Evolutionary conservation across 2,888 invertebrate species (phyloP).

Genomic region (Stegophylla sp.): DNA sequence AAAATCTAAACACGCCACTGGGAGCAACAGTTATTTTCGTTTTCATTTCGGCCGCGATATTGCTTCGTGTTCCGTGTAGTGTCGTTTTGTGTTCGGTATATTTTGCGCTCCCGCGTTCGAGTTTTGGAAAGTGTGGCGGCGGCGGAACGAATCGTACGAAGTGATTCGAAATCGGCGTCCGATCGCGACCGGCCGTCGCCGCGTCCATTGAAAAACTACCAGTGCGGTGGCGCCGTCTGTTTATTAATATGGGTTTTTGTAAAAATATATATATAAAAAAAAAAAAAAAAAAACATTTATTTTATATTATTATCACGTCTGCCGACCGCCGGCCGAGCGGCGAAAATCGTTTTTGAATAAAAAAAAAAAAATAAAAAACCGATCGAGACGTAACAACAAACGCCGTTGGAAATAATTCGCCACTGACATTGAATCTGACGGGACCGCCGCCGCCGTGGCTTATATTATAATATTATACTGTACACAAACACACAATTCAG

Average conservation of each 20-base stretch:
- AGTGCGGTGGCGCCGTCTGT: too few relatives aligned
- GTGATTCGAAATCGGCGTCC: conserved; percentile 21
- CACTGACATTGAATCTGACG: conserved; percentile 14
- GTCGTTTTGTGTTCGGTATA: background rate
- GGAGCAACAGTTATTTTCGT: background rate
- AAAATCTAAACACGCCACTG: background rate
- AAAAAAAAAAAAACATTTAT: too few relatives aligned
- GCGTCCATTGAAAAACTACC: background rate
- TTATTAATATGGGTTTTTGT: background rate
- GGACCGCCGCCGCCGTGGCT: background rate
- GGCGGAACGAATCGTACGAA: conserved; percentile 19
- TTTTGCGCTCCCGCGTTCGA: too few relatives aligned
- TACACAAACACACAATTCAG: too few relatives aligned
- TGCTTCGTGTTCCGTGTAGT: background rate
- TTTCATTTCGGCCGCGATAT: background rate
- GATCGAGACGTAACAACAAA: too few relatives aligned
- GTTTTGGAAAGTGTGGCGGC: conserved; percentile 46
- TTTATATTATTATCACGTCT: background rate
- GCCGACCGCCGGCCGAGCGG: background rate
- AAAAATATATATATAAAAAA: too few relatives aligned
- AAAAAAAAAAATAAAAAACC: too few relatives aligned
- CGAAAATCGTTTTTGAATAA: conserved; percentile 41
- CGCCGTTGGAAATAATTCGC: background rate
- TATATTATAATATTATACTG: too few relatives aligned
- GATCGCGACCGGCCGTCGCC: background rate